Evolutionary conservation across 1,140 invertebrate species (phyloP).

Genomic region (Chrysopa pallens): DNA sequence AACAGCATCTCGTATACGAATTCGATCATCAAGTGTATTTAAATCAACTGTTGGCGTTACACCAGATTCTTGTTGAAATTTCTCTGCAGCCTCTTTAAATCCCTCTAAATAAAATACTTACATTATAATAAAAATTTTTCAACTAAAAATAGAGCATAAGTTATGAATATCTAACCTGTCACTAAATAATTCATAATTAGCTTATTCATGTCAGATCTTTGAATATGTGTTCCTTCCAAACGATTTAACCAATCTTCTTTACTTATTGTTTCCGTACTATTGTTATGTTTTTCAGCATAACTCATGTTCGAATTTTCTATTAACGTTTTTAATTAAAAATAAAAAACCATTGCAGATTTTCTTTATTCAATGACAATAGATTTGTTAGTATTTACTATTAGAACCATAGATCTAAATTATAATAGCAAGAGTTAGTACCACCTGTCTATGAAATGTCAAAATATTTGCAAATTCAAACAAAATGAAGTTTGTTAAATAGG

Average conservation of each 20-base stretch:
- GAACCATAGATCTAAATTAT: no score
- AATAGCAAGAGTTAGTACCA: no score
- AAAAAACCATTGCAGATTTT: no score
- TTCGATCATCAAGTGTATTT: slow-evolving; percentile 79
- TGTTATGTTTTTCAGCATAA: slow-evolving; percentile 21
- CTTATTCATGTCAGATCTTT: slow-evolving; percentile 85
- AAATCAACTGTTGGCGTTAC: slow-evolving; percentile 72
- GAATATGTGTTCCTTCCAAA: slow-evolving; percentile 64
- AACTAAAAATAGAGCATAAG: slow-evolving; percentile 4
- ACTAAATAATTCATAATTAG: slow-evolving; percentile 98
- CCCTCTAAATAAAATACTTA: slow-evolving; percentile 49
- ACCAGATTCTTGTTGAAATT: slow-evolving; percentile 88
- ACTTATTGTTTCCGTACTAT: slow-evolving; percentile 6
- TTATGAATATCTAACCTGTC: slow-evolving; percentile 46
- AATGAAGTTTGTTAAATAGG: no score
- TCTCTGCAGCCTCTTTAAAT: slow-evolving; percentile 95
- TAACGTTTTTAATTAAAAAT: no score
- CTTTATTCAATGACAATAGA: no score
- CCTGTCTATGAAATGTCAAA: no score
- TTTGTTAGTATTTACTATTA: no score
- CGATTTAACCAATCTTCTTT: slow-evolving; percentile 49
- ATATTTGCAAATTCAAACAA: no score
- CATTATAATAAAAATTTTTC: slow-evolving; percentile 6
- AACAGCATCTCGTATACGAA: slow-evolving; percentile 86
- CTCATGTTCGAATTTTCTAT: slow-evolving; percentile 13